phyloP scores from a whole-genome alignment of 2,888 invertebrate species.

The Xestia rhomboidea region DNA sequence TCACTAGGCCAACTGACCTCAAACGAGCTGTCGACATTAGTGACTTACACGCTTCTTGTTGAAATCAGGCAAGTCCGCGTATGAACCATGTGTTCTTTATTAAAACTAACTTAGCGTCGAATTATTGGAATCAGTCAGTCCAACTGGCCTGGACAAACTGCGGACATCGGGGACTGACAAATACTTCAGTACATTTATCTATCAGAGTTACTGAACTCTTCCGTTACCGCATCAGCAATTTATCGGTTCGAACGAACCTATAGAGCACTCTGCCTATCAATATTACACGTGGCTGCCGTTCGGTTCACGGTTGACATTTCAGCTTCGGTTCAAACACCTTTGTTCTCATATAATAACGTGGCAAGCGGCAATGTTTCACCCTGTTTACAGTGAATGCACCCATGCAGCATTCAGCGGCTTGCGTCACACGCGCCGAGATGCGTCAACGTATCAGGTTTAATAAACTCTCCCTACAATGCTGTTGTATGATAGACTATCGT shows the following conservation, averaged over 20 bases:
- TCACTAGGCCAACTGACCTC: not conserved
- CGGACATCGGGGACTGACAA: not conserved
- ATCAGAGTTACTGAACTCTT: not conserved
- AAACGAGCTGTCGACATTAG: not conserved
- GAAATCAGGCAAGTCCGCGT: not conserved
- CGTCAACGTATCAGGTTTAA: slow-evolving; percentile 53
- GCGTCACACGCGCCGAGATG: slow-evolving; percentile 59
- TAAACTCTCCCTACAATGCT: slow-evolving; percentile 30
- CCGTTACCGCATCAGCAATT: not conserved
- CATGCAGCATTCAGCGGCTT: slow-evolving; percentile 54
- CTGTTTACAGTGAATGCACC: slow-evolving; percentile 65
- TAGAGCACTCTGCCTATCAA: not conserved
- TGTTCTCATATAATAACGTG: not conserved
- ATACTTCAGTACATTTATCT: not conserved
- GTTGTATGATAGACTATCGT: slow-evolving; percentile 3
- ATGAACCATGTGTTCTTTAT: no score
- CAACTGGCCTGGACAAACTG: not conserved
- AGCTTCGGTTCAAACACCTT: slow-evolving; percentile 27
- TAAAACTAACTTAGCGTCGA: not conserved
- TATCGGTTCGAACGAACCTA: not conserved
- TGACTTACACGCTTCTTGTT: not conserved
- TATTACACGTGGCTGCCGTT: slow-evolving; percentile 10
- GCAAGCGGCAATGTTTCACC: slow-evolving; percentile 13
- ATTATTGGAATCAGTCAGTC: not conserved
- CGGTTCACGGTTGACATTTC: slow-evolving; percentile 43